phyloP scores from a whole-genome alignment of 2,888 invertebrate species.

The Macaria liturata region DNA sequence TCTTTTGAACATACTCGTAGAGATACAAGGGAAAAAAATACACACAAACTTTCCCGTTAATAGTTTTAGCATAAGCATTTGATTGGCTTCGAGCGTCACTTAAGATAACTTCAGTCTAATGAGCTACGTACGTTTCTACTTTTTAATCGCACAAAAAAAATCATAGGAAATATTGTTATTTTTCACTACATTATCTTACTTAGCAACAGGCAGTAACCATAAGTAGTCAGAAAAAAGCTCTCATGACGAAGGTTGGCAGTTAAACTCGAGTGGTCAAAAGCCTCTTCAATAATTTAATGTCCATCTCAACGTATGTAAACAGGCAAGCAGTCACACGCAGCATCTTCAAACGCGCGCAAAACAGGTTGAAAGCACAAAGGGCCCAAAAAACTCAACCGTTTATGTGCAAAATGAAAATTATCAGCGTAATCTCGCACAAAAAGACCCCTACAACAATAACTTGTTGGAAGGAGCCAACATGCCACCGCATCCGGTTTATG shows the following conservation, averaged over 20 bases:
- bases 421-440: conserved; percentile 44
- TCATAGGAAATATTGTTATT: too few species aligned
- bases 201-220: too few species aligned
- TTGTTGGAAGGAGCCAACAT: conserved; percentile 18
- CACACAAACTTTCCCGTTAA: too few species aligned
- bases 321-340: background rate
- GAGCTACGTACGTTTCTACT: too few species aligned
- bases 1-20: too few species aligned
- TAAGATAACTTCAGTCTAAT: too few species aligned
- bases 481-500: conserved; percentile 61
- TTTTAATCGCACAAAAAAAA: too few species aligned
- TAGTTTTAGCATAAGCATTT: too few species aligned
- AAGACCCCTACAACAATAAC: conserved; percentile 40
- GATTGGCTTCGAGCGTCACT: too few species aligned
- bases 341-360: conserved; percentile 7
- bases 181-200: too few species aligned
- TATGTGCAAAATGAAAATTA: conserved; percentile 46
- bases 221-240: too few species aligned
- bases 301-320: conserved; percentile 1
- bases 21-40: too few species aligned
- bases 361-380: conserved; percentile 29
- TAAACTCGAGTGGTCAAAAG: background rate
- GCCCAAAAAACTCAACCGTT: conserved; percentile 26
- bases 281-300: background rate
- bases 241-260: background rate